These are phyloP conservation scores for Acleris sparsana DNA, from an alignment of 2,888 invertebrate genomes.

Conservation along the genomic window DNA sequence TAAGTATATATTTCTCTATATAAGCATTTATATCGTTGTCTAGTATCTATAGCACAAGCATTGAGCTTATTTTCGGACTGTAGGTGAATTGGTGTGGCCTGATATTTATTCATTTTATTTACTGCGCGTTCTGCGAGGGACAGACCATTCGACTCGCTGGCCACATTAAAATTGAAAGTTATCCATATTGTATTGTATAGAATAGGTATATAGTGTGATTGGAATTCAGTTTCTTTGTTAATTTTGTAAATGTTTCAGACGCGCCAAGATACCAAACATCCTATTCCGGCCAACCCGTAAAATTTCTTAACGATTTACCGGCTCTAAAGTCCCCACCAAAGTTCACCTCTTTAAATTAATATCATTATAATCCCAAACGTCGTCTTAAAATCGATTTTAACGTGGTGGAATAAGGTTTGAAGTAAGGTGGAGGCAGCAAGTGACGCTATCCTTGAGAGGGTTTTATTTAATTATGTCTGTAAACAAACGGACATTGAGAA, in stretches of 20 bases:
- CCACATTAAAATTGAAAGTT: no score
- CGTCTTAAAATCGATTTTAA: conserved; percentile 5
- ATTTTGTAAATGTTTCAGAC: not conserved
- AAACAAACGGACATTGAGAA: conserved; percentile 36
- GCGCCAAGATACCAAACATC: not conserved
- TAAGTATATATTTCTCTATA: no score
- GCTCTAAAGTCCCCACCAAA: conserved; percentile 17
- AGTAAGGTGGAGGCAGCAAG: not conserved
- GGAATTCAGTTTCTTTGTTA: not conserved
- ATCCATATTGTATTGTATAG: no score
- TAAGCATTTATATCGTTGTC: no score
- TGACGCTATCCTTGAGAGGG: conserved; percentile 33
- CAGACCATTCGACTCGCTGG: no score
- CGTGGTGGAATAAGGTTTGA: not conserved
- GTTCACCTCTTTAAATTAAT: conserved; percentile 32
- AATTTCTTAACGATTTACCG: conserved; percentile 19
- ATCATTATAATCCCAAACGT: conserved; percentile 15
- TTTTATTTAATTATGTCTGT: conserved; percentile 38
- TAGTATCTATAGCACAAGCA: no score
- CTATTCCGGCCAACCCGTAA: not conserved
- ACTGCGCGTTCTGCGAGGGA: no score
- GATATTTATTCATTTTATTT: no score
- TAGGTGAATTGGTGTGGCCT: no score
- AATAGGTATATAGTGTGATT: no score
- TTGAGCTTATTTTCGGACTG: no score